Base-by-base conservation (phyloP, 1,140 invertebrate species). In the Formica exsecta region DNA sequence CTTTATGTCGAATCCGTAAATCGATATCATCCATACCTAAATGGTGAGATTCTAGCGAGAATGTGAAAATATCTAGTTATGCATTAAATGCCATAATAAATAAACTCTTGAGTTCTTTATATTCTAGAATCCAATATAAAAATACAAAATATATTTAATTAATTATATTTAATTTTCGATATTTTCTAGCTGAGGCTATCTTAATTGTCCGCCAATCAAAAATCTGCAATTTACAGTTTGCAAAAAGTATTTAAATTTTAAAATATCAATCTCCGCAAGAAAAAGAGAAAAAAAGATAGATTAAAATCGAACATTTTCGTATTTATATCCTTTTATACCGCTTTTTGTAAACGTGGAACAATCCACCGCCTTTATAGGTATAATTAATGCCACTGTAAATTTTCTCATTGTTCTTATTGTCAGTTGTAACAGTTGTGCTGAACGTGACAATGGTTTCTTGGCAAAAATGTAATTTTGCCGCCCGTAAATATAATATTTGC, bases 401-500 rank as follows among this genome's bases (percentile, higher is more conserved):
- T 41, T 36, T 44, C 13, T 48, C 38, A 62, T 79, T 86, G 38
- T 86, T 61, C 62, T 61, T 44, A 68, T 70, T 79, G 64, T 59
- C 29, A 8, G 51, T 22, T 51, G 66, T 86, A 77, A 79, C 75
- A 61, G 84, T 61, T 70, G 76, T 25, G 11, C 38, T 13, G 54
- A 44, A 77, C 83, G 73, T 76, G 83, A 70, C 66, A 79, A 79
- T 79, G 19, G 80, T 16, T 36, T 54, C 38, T 85, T 85, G 59
- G 16, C 25, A 79, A 79, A 61, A 61, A 19, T 48, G 75, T 44
- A 61, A 44, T 48, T 25, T 59, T 54, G 54, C 41, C 51, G 25
- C 29, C n/a, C 59, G 75, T 79, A 75, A 77, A 79, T 86, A 79
- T 79, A 66, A 79, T 79, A 86, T 86, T 79, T 79, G 84, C 84